Evolutionary conservation across 2,113 vertebrate species (phyloP), one percentile per base, ranked within the genome.

Genomic region (Hassar affinis): DNA sequence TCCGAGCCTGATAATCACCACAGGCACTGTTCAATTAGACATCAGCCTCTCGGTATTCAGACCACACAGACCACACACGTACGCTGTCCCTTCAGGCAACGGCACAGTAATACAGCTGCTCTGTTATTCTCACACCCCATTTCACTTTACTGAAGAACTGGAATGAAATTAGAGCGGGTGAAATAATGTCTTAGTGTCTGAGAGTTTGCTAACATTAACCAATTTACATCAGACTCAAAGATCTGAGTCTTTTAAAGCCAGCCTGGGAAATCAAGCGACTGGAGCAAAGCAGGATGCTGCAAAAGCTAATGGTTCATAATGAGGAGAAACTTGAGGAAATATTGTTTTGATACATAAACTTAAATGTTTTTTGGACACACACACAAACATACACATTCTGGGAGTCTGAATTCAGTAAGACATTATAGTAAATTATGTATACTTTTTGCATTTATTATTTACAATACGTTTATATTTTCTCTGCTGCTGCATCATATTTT

Each of bases 21-120:
- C 82, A 80, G 72, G 81, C 47, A 35, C 79, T 76, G 88, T 90
- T 90, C 82, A 90, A 92, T 91, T 88, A 88, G 85, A 42, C 79
- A 85, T 87, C 71, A 86, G 78, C 78, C 59, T 88, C 74, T 86
- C 61, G 79, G 87, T 83, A 88, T 85, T 89, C 88, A 14, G 91
- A 90, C 87, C 88, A 80, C 47, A 83, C 80, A 20, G 27, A 74
- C 78, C 38, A 89, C 86, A 88, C 85, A 92, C 88, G 85, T 72
- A 82, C 49, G 71, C 85, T 61, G 64, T 51, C 59, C 86, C 84
- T 81, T 62, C 42, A 42, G 82, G 82, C 87, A 83, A 78, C 4
- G 27, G 72, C 25, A 79, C 57, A 20, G 27, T 30, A 76, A 62
- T 45, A 57, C 45, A n/a, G 52, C 56, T 52, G 17, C 59, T 83